Conservation (phyloP, 2,888 invertebrate genomes). For the Drosophila formosana region DNA sequence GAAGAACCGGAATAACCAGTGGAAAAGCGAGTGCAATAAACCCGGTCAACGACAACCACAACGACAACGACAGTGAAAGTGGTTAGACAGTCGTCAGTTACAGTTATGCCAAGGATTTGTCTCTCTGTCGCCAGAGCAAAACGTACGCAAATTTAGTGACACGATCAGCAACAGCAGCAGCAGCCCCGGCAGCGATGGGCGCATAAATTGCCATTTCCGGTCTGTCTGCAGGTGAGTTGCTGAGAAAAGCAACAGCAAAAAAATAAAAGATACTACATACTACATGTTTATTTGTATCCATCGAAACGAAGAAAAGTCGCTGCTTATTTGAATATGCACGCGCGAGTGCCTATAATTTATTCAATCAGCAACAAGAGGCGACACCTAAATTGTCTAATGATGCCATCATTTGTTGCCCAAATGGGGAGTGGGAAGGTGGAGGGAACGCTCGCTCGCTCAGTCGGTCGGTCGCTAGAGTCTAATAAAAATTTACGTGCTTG, state of each 20-base stretch:
- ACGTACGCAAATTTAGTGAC: constrained; percentile 15
- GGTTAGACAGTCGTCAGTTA: constrained; percentile 53
- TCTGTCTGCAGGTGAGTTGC: constrained; percentile 12
- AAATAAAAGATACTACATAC: too few relatives aligned
- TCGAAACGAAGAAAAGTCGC: constrained; percentile 51
- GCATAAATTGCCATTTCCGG: constrained; percentile 73
- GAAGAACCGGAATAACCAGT: constrained; percentile 78
- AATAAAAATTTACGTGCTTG: constrained; percentile 72
- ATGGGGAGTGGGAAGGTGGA: background rate
- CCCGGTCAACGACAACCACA: constrained; percentile 67
- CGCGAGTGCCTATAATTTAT: constrained; percentile 77
- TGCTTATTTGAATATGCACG: constrained; percentile 64
- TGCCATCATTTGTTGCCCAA: constrained; percentile 67
- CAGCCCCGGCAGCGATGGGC: constrained; percentile 35
- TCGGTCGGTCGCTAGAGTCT: constrained; percentile 35
- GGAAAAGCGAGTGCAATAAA: constrained; percentile 77
- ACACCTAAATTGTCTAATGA: constrained; percentile 80
- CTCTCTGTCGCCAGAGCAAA: background rate
- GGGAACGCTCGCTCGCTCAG: background rate
- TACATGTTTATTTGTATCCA: constrained; percentile 8
- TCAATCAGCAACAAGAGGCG: constrained; percentile 59
- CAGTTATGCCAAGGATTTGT: constrained; percentile 24
- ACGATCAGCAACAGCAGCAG: background rate
- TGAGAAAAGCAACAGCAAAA: too few relatives aligned
- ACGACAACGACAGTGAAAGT: constrained; percentile 68